Base-by-base conservation (phyloP, 2,888 invertebrate species). In the Bursaphelenchus okinawaensis region DNA sequence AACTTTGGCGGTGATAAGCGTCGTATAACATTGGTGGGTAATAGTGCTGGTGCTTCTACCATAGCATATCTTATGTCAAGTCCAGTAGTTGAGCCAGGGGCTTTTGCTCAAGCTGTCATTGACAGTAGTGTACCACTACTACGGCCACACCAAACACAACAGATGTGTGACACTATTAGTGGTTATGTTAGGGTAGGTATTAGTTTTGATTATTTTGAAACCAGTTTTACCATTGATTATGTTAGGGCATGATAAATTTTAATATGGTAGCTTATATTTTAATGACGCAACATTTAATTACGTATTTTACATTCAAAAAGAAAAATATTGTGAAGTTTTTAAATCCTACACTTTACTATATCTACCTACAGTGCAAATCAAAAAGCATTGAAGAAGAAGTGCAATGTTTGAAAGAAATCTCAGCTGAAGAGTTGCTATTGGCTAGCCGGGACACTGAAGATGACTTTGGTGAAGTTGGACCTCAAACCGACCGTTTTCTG, bases 1-100 rank as follows among this genome's bases (percentile, higher is more conserved):
- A 52, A 52, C 24, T 75, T 73, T 54, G 73, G 73, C 9, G 73
- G 73, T 4, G 65, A 72, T 51, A 24, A 62, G 0, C 31, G 69
- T 4, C 40, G 54, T 22, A 63, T 72, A n/a, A 72, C 73, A 6
- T 54, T 71, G 54, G 55, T 68, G 65, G 68, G 71, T 29, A 73
- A 73, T 52, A 70, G 69, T 58, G 71, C 63, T 29, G 71, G 71
- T 9, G 71, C 51, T 12, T 50, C 62, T 3, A 61, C 69, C 4
- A 56, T 73, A 9, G 23, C 28, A 6, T 66, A 52, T 19, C 52
- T 73, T 20, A 24, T 62, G 24, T 20, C 55, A 12, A 63, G 63
- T 26, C 71, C 72, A 7, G 62, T 50, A n/a, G 60, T 71, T 7
- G 57, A 31, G 12, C 26, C 59, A 4, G 52, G 23, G n/a, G 26